Evolutionary conservation across 2,888 invertebrate genomes (phyloP), one percentile per base, ranked within the genome.

Genomic region (Perithous albicinctus): DNA sequence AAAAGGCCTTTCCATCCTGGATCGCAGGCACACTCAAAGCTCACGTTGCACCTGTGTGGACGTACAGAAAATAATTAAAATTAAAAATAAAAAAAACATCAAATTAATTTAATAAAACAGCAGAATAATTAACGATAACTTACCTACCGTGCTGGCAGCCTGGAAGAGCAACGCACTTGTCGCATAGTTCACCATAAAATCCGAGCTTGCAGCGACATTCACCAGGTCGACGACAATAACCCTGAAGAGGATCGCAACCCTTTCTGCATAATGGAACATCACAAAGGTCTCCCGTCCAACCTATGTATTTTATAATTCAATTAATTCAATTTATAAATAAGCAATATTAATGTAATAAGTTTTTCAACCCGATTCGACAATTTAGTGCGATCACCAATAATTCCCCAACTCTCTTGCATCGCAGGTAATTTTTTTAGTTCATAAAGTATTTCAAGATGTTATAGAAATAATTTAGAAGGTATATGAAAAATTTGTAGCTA

Each of bases 121-220:
- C 61, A 38, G 7, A 35, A 8, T 35, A 20, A 15, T 20, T 26
- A 35, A 29, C 15, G 59, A 41, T 10, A 66, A 75, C 59, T 83
- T 87, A 92, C 92, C 92, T 95, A 10, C 98, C 98, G 88, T 97
- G 97, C 91, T 97, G 97, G 90, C 98, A 98, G 29, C 97, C 97
- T 0, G 97, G 97, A 85, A 97, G 93, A 0, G 97, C 96, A 73
- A 97, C 97, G 92, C 98, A 98, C 92, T 96, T 96, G 91, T 96
- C 96, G 93, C 98, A 98, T 38, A 95, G 93, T 85, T 97, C 97
- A 0, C 98, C 98, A 88, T 96, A 97, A 93, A 97, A 98, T 1
- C 98, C 98, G 78, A 97, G 93, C 93, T 97, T 97, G 93, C 97
- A 98, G 82, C 96, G 95, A 92, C 98, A 98, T 92, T 98, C 98